These are phyloP conservation scores for Varecia variegata DNA, from an alignment of 2,797 vertebrate species.

Conservation along the genomic window DNA sequence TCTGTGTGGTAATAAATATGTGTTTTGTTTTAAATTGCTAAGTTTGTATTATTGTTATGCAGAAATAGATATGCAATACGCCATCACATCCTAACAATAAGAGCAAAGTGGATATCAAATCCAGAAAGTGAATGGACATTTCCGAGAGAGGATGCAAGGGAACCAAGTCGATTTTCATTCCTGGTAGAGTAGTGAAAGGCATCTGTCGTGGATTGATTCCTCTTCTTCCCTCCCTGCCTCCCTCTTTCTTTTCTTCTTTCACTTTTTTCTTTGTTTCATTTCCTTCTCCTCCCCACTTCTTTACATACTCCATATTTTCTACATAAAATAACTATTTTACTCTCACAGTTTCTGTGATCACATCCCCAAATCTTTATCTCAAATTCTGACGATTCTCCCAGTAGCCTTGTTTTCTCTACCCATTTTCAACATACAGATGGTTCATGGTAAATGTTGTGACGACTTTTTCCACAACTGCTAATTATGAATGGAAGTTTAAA, in stretches of 20 bases:
- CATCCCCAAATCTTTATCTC: neutral
- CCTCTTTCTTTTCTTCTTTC: neutral
- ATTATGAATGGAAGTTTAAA: neutral
- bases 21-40: neutral
- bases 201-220: neutral
- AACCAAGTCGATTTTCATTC: neutral
- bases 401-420: neutral
- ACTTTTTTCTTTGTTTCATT: neutral
- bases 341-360: neutral
- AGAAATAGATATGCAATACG: neutral
- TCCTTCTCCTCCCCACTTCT: neutral
- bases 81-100: neutral
- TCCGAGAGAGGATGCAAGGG: neutral
- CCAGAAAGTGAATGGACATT: neutral
- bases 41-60: neutral
- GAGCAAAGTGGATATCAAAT: neutral
- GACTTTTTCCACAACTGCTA: neutral
- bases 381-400: neutral
- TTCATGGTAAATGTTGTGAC: neutral
- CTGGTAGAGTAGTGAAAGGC: neutral
- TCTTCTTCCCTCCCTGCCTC: neutral
- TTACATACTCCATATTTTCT: neutral
- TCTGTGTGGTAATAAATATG: neutral
- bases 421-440: neutral
- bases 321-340: neutral